Evolutionary conservation across 2,113 vertebrate genomes (phyloP), one percentile per base, ranked within the genome.

Genomic region (Toxotes chatareus): DNA sequence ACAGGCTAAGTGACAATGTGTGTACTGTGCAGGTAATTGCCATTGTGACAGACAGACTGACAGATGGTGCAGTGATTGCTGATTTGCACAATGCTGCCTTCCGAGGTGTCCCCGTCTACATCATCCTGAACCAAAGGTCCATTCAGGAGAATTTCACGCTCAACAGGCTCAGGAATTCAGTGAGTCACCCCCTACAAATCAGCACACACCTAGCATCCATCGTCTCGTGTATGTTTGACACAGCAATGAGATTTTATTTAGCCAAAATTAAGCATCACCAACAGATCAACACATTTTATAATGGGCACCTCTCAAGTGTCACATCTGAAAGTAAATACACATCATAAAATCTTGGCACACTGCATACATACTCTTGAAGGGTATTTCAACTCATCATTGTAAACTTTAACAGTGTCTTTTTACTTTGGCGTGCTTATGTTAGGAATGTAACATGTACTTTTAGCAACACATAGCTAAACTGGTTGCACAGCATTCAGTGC

Each of bases 41-140:
- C 1, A 86, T 98, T 1, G 96, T 96, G 76, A 97, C 96, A 64
- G 96, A 98, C 21, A 64, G 91, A 79, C 85, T 98, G 87, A 96
- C 97, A 4, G 97, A 98, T 67, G 89, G 90, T 12, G 89, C 94
- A 4, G 93, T 97, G 63, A 95, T 96, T 44, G 68, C 80, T 0
- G 96, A 96, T 84, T 85, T 98, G 71, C 92, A 95, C n/a, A 82
- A 51, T 0, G 95, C 95, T 42, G 95, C 95, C 0, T 93, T 93
- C 1, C 93, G 88, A 1, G 93, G 94, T 4, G 92, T 98, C 10
- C 90, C 96, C 0, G 95, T 98, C 21, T 98, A 98, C 89, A 91
- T 98, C 68, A 94, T 98, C 60, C 94, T 97, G 63, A 96, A 95
- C 88, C 79, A 73, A 63, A 93, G 95, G 73, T 90, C 93, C 36